Evolutionary conservation across 2,797 vertebrate genomes (phyloP).

Genomic region (Benthosema pterotum): DNA sequence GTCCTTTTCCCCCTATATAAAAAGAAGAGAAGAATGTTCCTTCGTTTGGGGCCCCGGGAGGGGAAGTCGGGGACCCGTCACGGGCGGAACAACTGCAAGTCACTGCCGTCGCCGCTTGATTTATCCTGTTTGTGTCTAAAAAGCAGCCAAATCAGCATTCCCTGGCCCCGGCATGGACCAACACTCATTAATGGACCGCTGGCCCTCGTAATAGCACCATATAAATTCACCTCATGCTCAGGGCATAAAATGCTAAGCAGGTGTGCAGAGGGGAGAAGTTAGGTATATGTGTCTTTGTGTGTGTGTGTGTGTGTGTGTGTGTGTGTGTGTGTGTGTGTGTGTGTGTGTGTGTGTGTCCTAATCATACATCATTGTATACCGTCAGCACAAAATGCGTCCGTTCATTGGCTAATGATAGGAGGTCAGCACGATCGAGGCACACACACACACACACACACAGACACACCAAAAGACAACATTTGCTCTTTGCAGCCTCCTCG

Average conservation of each 20-base stretch:
- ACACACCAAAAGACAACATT: conserved; percentile 25
- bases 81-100: background rate
- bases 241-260: background rate
- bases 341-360: conserved; percentile 2
- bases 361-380: background rate
- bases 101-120: conserved; percentile 1
- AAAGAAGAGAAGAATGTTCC: background rate
- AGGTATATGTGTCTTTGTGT: background rate
- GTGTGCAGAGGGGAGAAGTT: background rate
- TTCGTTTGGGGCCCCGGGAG: background rate
- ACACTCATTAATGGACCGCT: conserved; percentile 8
- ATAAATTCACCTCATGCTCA: conserved; percentile 18
- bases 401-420: conserved; percentile 47
- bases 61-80: background rate
- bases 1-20: background rate
- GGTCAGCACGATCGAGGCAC: background rate
- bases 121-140: conserved; percentile 7
- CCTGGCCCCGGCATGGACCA: conserved; percentile 3
- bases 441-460: no score
- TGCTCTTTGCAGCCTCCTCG: background rate
- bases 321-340: background rate
- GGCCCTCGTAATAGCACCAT: background rate
- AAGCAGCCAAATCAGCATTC: conserved; percentile 14
- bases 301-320: conserved; percentile 6
- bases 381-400: conserved; percentile 12